Evolutionary conservation across 2,797 vertebrate genomes (phyloP), one percentile per base, ranked within the genome.

Genomic region (Acestrorhynchus altus): DNA sequence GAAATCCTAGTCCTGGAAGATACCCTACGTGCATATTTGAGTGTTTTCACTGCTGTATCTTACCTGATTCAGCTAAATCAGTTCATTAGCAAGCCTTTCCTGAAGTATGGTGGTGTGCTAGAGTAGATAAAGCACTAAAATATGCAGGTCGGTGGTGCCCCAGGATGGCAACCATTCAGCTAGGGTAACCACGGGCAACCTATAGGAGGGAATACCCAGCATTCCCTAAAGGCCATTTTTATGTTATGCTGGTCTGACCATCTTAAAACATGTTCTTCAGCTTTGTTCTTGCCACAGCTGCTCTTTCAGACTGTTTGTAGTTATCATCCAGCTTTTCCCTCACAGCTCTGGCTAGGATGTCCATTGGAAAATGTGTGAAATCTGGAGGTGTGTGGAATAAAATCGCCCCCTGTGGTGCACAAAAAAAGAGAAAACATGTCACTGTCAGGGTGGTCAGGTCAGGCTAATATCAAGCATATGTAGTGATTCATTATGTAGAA

Each of bases 381-480:
- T 3, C 40, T 46, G 46, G 8, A 65, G 24, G 40, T 46, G 63
- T 13, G 63, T 26, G 63, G 63, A 40, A 40, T 24, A 44, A 24
- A 44, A 46, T 65, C 8, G 63, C 40, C 46, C 24, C 63, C 24
- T 46, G 15, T 24, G 63, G 40, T 20, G 2, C 20, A 20, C 16
- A 31, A 20, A 31, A 20, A 46, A 42, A 46, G 11, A 15, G 63
- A 65, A 42, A 46, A 22, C 20, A 42, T 44, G 35, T 64, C 35
- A 46, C 20, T 24, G 8, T 16, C n/a, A 22, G 59, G 61, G 40
- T 44, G 40, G 63, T 65, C 40, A 8, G 10, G 42, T 44, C 63
- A 46, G 40, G 61, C 39, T 64, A 44, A 64, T 64, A 20, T 42
- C n/a, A 15, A 59, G 26, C 56, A 59, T 59, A 56, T 56, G 52